Percentiles rank a stretch among this genome's conserved stretches.
These are phyloP conservation scores for Pseudococcus jackbeardsleyi DNA, from an alignment of 2,888 invertebrate genomes.

Conservation along the genomic window DNA sequence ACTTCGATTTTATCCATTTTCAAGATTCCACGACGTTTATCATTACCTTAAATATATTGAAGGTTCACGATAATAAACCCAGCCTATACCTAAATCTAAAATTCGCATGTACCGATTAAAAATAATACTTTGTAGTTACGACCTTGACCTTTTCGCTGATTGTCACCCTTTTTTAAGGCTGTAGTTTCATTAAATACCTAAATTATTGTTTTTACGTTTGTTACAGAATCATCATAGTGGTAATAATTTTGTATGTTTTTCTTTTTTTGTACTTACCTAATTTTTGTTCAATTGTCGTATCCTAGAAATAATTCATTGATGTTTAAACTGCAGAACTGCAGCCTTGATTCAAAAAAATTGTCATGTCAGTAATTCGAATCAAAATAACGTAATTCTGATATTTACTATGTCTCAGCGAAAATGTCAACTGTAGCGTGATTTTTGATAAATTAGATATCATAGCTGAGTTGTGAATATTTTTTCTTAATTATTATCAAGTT, in stretches of 20 bases:
- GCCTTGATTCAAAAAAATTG: constrained; percentile 13
- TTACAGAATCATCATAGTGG: neutral
- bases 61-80: neutral
- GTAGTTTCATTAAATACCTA: neutral
- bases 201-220: neutral
- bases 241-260: neutral
- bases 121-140: constrained; percentile 6
- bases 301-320: neutral
- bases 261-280: neutral
- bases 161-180: neutral
- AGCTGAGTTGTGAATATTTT: constrained; percentile 37
- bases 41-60: neutral
- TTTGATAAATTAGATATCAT: constrained; percentile 21
- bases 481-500: constrained; percentile 11
- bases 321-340: neutral
- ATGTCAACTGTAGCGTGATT: neutral
- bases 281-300: neutral
- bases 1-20: neutral
- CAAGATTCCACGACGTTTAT: neutral
- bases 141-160: neutral
- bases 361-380: neutral
- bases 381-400: neutral
- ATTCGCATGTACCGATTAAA: neutral
- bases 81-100: neutral
- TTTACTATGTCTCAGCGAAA: neutral